phyloP scores from a whole-genome alignment of 2,113 vertebrate species.

The Halichoeres trimaculatus region DNA sequence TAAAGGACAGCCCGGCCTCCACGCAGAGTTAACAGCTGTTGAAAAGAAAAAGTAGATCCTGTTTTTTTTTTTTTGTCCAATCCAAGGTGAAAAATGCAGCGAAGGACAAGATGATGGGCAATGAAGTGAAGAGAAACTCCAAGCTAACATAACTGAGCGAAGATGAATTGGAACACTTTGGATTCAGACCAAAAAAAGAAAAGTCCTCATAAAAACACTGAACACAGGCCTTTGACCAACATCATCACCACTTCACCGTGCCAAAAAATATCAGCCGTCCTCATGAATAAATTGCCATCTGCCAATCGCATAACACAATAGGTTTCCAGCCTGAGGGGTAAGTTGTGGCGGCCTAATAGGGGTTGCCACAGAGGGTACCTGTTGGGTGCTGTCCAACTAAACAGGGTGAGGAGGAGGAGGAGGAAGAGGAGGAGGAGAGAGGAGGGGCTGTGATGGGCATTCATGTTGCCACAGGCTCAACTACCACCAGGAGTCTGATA shows the following conservation, averaged over 20 bases:
- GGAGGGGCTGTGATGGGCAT: constrained; percentile 57
- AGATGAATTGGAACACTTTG: constrained; percentile 46
- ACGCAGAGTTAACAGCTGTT: constrained; percentile 32
- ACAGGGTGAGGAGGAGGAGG: constrained; percentile 19
- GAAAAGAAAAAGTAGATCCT: constrained; percentile 26
- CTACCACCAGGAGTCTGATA: constrained; percentile 82
- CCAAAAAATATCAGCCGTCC: constrained; percentile 48
- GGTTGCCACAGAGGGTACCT: constrained; percentile 73
- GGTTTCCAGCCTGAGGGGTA: constrained; percentile 58
- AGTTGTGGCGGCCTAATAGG: constrained; percentile 70
- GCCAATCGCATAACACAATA: constrained; percentile 64
- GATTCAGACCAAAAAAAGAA: constrained; percentile 45
- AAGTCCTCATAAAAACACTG: constrained; percentile 52
- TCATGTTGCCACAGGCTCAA: constrained; percentile 78
- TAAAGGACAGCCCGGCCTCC: constrained; percentile 9
- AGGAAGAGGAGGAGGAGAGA: not conserved
- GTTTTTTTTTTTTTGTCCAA: not conserved
- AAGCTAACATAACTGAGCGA: constrained; percentile 43
- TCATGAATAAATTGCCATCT: constrained; percentile 67
- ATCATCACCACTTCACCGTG: constrained; percentile 36
- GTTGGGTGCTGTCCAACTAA: constrained; percentile 72
- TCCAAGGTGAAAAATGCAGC: constrained; percentile 37
- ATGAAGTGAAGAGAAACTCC: constrained; percentile 19
- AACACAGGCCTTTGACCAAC: constrained; percentile 51
- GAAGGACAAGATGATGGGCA: constrained; percentile 37